Conservation (phyloP, 2,797 vertebrate genomes). For the Myotis planiceps region DNA sequence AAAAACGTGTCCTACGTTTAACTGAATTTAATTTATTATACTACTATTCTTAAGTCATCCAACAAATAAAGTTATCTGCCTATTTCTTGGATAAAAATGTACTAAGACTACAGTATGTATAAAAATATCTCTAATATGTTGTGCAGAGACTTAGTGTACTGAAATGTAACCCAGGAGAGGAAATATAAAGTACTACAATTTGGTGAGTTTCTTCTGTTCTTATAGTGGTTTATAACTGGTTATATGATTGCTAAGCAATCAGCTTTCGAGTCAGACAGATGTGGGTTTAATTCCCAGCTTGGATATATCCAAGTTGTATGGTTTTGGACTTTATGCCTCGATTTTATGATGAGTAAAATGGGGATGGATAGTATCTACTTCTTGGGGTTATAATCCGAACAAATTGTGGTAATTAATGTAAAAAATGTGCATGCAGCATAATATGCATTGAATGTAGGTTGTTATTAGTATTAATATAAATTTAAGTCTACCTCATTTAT, state of each 20-base stretch:
- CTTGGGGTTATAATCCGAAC: background rate
- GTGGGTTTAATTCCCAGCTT: background rate
- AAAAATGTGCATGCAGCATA: background rate
- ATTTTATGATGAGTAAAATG: background rate
- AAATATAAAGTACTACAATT: background rate
- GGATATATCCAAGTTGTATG: background rate
- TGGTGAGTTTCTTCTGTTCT: background rate
- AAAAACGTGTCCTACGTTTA: background rate
- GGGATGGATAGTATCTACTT: background rate
- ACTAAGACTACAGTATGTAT: background rate
- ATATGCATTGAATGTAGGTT: background rate
- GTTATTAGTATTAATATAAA: background rate
- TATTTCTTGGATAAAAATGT: background rate
- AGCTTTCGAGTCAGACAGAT: background rate
- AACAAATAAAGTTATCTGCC: background rate
- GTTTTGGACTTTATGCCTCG: background rate
- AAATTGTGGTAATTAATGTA: background rate
- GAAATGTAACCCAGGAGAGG: background rate
- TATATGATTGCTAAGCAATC: background rate
- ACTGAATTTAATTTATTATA: background rate
- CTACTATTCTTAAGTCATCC: background rate
- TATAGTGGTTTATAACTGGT: background rate
- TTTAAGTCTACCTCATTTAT: background rate
- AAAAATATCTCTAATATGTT: background rate
- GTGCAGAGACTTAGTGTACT: background rate